Evolutionary conservation across 2,113 vertebrate species (phyloP), one percentile per base, ranked within the genome.

Genomic region (Ornithorhynchus anatinus): DNA sequence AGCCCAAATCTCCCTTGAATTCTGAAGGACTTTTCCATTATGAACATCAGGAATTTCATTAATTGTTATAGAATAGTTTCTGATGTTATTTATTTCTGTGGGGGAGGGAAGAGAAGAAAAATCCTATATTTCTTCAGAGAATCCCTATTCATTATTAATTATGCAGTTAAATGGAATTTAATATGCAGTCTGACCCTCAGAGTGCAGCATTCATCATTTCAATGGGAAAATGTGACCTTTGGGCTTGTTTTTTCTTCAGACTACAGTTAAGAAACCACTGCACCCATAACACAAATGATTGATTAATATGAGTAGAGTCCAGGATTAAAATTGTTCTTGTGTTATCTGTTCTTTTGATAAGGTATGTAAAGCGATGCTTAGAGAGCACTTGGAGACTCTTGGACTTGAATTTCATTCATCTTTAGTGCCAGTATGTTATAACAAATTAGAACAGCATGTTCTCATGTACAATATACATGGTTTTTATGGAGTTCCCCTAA

Each of bases 361-460:
- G 20, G 20, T 60, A 11, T 63, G 25, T 69, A 38, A 80, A 4
- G 23, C 14, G 13, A 20, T 81, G 19, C 61, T 84, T 54, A 75
- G 79, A 79, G 80, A 37, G 36, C 16, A 62, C 50, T 40, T 4
- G 16, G 48, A 79, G 29, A 4, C 22, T 23, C 5, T 8, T 77
- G 80, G 53, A 13, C 60, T 59, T 65, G 19, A 6, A 27, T 74
- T 75, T 84, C 47, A 58, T 52, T 31, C 40, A 2, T 2, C 20
- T 54, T 9, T 10, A 22, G 13, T 44, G 13, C 12, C 2, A 17
- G 36, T 31, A 62, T 72, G 40, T 37, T 76, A 10, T 25, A 44
- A 22, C 65, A 71, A 68, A 65, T 52, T 62, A 60, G 79, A 84
- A 82, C 43, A 39, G 15, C n/a, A 14, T 80, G 57, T 84, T 80